Conservation (phyloP, 2,888 invertebrate genomes). For the Lochmaea capreae region DNA sequence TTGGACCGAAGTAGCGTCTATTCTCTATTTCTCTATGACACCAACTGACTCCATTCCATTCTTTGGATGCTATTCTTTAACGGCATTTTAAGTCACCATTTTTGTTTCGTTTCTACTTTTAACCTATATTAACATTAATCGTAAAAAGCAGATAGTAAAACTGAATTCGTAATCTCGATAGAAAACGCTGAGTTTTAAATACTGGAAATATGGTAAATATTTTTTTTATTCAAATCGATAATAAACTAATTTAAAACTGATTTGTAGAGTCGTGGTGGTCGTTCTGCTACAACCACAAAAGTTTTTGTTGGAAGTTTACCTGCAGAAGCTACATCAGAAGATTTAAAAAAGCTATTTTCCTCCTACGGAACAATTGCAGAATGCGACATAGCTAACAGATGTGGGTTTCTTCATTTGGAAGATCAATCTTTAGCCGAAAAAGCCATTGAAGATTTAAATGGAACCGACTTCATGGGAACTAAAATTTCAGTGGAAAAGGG, state of each 20-base stretch:
- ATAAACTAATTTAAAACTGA: neutral
- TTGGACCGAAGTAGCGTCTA: too few species aligned
- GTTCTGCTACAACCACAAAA: conserved; percentile 69
- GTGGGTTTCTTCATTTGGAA: conserved; percentile 94
- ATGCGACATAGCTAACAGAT: conserved; percentile 94
- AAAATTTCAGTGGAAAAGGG: conserved; percentile 88
- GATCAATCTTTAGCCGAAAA: conserved; percentile 83
- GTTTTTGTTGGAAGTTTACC: conserved; percentile 95
- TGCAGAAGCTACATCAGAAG: conserved; percentile 84
- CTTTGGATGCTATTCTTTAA: neutral
- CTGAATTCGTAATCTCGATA: neutral
- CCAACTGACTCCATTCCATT: too few species aligned
- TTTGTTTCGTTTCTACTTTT: neutral
- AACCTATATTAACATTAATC: neutral
- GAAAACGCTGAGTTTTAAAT: neutral
- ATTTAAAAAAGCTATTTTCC: conserved; percentile 84
- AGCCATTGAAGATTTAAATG: conserved; percentile 85
- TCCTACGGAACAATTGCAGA: conserved; percentile 90
- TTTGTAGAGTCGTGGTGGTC: conserved; percentile 58
- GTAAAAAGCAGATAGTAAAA: neutral
- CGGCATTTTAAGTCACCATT: neutral
- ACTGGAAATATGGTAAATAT: neutral
- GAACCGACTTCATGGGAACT: conserved; percentile 84
- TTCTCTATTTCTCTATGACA: too few species aligned
- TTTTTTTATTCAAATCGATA: neutral